Conservation (phyloP, 2,888 invertebrate genomes). For the Agrilus biguttatus region DNA sequence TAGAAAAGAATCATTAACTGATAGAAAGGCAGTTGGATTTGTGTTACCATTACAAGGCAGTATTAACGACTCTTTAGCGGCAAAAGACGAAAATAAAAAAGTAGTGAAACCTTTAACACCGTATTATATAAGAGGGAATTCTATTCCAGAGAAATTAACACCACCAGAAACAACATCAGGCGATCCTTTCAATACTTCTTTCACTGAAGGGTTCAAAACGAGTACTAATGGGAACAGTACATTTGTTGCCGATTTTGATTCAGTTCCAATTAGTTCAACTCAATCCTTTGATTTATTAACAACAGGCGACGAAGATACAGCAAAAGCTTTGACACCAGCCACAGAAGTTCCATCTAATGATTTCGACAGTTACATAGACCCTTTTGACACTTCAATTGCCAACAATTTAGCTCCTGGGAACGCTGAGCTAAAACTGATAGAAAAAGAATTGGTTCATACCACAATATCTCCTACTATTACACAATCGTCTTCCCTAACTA, state of each 20-base stretch:
- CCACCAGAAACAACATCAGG: conserved; percentile 31
- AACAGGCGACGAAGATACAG: conserved; percentile 44
- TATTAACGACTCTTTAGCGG: conserved; percentile 36
- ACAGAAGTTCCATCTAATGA: conserved; percentile 31
- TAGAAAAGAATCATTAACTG: conserved; percentile 16
- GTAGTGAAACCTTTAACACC: conserved; percentile 65
- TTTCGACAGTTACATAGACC: conserved; percentile 44
- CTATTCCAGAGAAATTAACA: conserved; percentile 40
- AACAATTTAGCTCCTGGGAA: conserved; percentile 43
- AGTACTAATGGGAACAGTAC: conserved; percentile 39
- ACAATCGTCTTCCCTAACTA: conserved; percentile 32
- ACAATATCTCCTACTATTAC: conserved; percentile 34
- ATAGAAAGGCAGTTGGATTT: conserved; percentile 40
- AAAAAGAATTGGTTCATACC: conserved; percentile 35
- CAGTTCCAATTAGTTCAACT: conserved; percentile 13
- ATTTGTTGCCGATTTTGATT: conserved; percentile 51
- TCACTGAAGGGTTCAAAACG: conserved; percentile 25
- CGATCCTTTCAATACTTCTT: conserved; percentile 56
- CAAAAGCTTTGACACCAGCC: conserved; percentile 54
- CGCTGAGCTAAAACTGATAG: conserved; percentile 41
- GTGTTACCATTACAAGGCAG: conserved; percentile 32
- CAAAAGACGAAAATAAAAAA: conserved; percentile 40
- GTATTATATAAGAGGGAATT: conserved; percentile 55
- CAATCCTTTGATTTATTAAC: conserved; percentile 30
- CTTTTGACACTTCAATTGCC: conserved; percentile 80